These are phyloP conservation scores for Cactoblastis cactorum DNA, from an alignment of 2,888 invertebrate genomes.

Conservation along the genomic window DNA sequence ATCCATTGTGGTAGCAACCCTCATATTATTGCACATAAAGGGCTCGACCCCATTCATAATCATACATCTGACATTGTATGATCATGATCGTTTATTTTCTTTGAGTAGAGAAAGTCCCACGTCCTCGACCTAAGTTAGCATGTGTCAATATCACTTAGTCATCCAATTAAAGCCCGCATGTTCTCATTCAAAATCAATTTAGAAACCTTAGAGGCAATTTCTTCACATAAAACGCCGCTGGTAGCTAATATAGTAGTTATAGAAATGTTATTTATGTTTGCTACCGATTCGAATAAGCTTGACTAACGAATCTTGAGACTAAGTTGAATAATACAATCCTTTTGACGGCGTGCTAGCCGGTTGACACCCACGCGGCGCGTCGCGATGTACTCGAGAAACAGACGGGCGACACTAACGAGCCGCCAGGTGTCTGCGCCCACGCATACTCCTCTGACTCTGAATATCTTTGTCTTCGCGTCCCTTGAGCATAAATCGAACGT, in stretches of 20 bases:
- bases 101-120: slow-evolving; percentile 36
- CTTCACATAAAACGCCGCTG: not conserved
- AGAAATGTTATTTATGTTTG: not conserved
- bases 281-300: not conserved
- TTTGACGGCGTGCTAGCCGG: slow-evolving; percentile 22
- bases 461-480: slow-evolving; percentile 69
- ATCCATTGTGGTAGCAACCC: slow-evolving; percentile 55
- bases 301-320: not conserved
- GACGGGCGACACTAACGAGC: slow-evolving; percentile 68
- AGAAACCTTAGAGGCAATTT: slow-evolving; percentile 30
- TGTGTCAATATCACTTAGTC: slow-evolving; percentile 57
- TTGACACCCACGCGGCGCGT: slow-evolving; percentile 39
- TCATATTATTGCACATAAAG: slow-evolving; percentile 38
- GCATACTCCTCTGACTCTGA: slow-evolving; percentile 63
- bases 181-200: slow-evolving; percentile 54
- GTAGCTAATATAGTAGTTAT: not conserved
- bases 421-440: slow-evolving; percentile 77
- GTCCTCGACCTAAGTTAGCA: slow-evolving; percentile 32
- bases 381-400: slow-evolving; percentile 27
- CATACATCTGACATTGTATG: slow-evolving; percentile 33
- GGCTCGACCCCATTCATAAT: slow-evolving; percentile 49
- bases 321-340: slow-evolving; percentile 13
- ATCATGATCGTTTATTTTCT: slow-evolving; percentile 25
- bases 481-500: slow-evolving; percentile 72
- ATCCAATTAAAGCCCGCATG: slow-evolving; percentile 67